Evolutionary conservation across 2,888 invertebrate species (phyloP), one percentile per base, ranked within the genome.

Genomic region (Eupithecia vulgata): DNA sequence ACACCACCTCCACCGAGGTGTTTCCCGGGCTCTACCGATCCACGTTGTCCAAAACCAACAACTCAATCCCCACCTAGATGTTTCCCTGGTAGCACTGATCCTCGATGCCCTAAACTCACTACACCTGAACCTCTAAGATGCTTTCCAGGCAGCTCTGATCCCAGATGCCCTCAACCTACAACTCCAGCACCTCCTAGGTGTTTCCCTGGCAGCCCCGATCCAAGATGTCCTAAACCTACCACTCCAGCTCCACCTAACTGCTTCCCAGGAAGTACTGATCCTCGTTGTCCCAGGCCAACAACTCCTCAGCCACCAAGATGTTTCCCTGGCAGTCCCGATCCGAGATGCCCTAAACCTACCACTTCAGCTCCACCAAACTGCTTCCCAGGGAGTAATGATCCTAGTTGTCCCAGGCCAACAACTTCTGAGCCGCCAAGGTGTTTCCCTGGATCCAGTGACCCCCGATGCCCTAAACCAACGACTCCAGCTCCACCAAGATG

Each of bases 111-210:
- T 1, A 78, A 70, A 71, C 79, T 78, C 80, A 84, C 69, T 68
- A 82, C 78, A 1, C 84, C 77, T 76, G 80, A 68, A 79, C 84
- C 76, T 5, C 81, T 80, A 0, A 72, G 77, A 4, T 89, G 89
- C 66, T 88, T 83, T 72, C 88, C 90, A 0, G 89, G 90, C 0
- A 83, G 84, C 12, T 80, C 76, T 21, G 81, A 82, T 25, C 70
- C 80, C 1, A 40, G 82, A 8, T 85, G 88, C 21, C 84, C 81
- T 8, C 74, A 64, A 52, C 82, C 87, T 0, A 83, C 83, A 12
- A 81, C 82, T 0, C 80, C 84, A 83, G 0, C 84, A 0, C 74
- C 79, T 34, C 85, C 82, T 5, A 78, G 72, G 83, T 84, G 83
- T 73, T 82, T 76, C 68, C 81, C 82, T 0, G 80, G 81, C 42